These are phyloP conservation scores for Eristalis pertinax DNA, from an alignment of 2,888 invertebrate genomes.

Conservation along the genomic window DNA sequence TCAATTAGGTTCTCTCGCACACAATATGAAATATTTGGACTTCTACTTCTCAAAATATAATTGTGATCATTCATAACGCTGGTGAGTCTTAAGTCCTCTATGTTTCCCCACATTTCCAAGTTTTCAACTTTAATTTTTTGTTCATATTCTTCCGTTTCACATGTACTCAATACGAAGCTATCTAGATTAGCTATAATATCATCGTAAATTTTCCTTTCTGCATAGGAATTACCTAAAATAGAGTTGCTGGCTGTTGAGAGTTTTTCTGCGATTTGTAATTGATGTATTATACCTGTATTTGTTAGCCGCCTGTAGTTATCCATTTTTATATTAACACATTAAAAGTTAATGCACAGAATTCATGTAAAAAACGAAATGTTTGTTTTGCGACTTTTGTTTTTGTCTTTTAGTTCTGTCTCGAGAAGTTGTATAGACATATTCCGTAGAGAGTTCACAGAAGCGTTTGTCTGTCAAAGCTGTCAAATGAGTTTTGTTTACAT, in stretches of 20 bases:
- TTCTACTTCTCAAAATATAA: constrained; percentile 71
- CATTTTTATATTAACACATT: constrained; percentile 11
- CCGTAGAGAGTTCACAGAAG: not conserved
- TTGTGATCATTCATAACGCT: constrained; percentile 76
- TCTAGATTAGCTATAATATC: constrained; percentile 52
- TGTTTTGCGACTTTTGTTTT: constrained; percentile 51
- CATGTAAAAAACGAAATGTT: constrained; percentile 28
- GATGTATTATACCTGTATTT: constrained; percentile 10
- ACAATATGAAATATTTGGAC: constrained; percentile 15
- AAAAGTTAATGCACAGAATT: constrained; percentile 13
- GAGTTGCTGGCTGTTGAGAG: not conserved
- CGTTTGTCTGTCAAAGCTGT: constrained; percentile 1
- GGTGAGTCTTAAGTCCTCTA: constrained; percentile 59
- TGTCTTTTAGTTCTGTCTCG: constrained; percentile 15
- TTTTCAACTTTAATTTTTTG: constrained; percentile 2
- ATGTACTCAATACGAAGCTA: constrained; percentile 1
- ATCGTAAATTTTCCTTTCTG: constrained; percentile 48
- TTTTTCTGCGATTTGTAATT: not conserved
- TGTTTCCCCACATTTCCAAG: constrained; percentile 12
- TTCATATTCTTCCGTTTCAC: constrained; percentile 1
- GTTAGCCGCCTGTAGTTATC: not conserved
- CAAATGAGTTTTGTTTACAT: not conserved
- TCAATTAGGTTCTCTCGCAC: constrained; percentile 71
- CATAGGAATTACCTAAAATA: constrained; percentile 26
- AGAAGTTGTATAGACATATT: constrained; percentile 10